A percentile compares a stretch with the other conserved stretches of the same genome.
These are phyloP conservation scores for Delia radicum DNA, from an alignment of 1,140 invertebrate genomes.

Conservation along the genomic window DNA sequence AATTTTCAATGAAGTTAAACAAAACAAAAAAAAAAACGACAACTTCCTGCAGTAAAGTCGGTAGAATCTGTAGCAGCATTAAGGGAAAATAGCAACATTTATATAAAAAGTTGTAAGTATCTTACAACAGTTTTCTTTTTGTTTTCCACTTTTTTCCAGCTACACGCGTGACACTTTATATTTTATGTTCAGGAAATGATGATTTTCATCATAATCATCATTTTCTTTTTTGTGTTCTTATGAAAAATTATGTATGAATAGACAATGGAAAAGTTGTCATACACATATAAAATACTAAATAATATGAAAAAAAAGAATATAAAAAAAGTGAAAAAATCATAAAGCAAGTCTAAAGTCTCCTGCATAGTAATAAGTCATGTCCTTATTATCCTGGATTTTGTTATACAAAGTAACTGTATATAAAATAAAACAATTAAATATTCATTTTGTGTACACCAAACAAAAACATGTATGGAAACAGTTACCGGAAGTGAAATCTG, in stretches of 20 bases:
- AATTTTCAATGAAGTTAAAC: background rate
- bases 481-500: constrained; percentile 10
- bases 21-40: background rate
- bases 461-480: background rate
- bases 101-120: background rate
- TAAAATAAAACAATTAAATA: background rate
- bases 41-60: background rate
- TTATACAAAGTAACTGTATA: background rate
- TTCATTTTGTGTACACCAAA: background rate
- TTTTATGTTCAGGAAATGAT: constrained; percentile 7
- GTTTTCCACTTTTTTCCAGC: background rate
- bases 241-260: background rate
- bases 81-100: background rate
- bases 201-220: background rate
- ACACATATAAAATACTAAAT: background rate
- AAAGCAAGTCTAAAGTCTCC: background rate
- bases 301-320: background rate
- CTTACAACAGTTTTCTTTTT: background rate
- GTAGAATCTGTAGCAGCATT: background rate
- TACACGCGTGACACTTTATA: background rate
- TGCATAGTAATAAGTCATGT: constrained; percentile 20
- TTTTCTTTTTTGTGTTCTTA: background rate
- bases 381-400: constrained; percentile 7
- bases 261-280: background rate
- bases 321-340: background rate